These are phyloP conservation scores for Gorsachius goisagi DNA, from an alignment of 2,113 vertebrate species.

Conservation along the genomic window DNA sequence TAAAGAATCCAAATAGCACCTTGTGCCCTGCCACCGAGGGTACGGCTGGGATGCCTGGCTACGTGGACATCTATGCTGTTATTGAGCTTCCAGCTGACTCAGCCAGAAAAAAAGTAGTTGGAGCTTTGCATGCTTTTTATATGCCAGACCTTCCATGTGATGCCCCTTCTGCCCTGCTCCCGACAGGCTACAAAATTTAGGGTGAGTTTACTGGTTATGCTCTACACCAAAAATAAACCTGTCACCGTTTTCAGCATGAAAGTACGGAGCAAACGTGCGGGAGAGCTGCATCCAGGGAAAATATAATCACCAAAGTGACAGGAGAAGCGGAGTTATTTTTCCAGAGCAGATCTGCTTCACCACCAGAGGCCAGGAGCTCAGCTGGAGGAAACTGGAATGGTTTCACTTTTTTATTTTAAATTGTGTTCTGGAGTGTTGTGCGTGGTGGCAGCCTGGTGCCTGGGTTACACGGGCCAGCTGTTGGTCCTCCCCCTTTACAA, in stretches of 20 bases:
- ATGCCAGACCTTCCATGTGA: no score
- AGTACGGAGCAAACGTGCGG: rapidly evolving
- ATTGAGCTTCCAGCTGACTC: not conserved
- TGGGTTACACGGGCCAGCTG: rapidly evolving
- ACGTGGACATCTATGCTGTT: not conserved
- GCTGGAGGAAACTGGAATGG: not conserved
- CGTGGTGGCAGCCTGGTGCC: not conserved
- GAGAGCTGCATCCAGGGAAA: not conserved
- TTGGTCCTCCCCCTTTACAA: not conserved
- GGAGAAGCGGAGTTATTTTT: not conserved
- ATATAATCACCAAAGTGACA: not conserved
- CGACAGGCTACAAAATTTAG: rapidly evolving
- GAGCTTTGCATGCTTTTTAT: not conserved
- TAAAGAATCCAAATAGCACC: rapidly evolving
- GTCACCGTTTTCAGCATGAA: rapidly evolving
- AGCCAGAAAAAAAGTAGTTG: not conserved
- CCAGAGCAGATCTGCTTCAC: not conserved
- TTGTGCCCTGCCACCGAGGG: not conserved
- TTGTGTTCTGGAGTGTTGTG: rapidly evolving
- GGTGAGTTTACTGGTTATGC: not conserved
- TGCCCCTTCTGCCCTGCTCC: not conserved
- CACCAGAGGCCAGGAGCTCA: not conserved
- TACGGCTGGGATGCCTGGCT: not conserved
- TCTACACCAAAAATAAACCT: rapidly evolving
- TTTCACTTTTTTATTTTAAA: not conserved